Evolutionary conservation across 2,113 vertebrate genomes (phyloP).

Genomic region (Sigmodon hispidus): DNA sequence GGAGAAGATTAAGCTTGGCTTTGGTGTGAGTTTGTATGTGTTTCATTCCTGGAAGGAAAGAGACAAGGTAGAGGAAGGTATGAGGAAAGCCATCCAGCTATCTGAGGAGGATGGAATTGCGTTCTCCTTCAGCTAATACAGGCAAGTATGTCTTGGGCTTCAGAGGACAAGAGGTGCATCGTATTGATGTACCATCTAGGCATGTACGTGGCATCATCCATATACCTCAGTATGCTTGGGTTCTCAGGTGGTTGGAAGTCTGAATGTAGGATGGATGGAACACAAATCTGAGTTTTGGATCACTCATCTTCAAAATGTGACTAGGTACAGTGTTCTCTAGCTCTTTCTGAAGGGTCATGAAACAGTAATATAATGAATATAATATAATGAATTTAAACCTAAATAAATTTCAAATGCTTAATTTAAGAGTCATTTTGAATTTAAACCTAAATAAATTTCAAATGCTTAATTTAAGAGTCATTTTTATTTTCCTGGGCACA

Average conservation of each 20-base stretch:
- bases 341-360: background rate
- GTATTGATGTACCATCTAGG: background rate
- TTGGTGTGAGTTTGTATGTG: background rate
- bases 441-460: constrained; percentile 52
- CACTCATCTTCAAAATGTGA: constrained; percentile 28
- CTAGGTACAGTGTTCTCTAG: constrained; percentile 33
- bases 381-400: constrained; percentile 41
- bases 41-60: constrained; percentile 34
- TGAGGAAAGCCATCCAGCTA: background rate
- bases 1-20: constrained; percentile 23
- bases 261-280: constrained; percentile 32
- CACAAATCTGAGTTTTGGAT: constrained; percentile 25
- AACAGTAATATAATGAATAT: constrained; percentile 21
- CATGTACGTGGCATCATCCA: constrained; percentile 37
- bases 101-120: background rate
- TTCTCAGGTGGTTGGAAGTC: constrained; percentile 33
- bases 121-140: background rate
- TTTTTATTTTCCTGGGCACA: constrained; percentile 8
- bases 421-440: constrained; percentile 23
- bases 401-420: constrained; percentile 38
- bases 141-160: constrained; percentile 2
- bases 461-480: background rate
- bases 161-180: background rate
- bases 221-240: background rate
- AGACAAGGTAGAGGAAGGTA: background rate